Percentiles rank a stretch among this genome's conserved stretches.
phyloP scores from a whole-genome alignment of 2,797 vertebrate species.

The Podarcis lilfordi region DNA sequence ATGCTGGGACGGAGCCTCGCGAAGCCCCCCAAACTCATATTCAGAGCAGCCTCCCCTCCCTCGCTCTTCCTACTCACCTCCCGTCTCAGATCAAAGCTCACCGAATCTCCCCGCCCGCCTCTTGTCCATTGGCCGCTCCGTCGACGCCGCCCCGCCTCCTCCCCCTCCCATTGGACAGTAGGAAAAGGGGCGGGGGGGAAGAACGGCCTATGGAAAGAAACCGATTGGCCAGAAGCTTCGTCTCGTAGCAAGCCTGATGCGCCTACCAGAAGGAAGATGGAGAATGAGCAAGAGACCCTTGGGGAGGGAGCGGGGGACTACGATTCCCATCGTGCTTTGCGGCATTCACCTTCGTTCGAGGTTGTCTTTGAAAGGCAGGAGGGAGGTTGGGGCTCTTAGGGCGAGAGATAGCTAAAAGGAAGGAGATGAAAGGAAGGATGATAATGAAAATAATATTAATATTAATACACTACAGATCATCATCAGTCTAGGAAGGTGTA shows the following conservation, averaged over 20 bases:
- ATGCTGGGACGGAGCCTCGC: fast-evolving
- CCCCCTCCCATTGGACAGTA: background rate
- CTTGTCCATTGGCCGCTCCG: background rate
- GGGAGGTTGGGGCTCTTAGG: too few species aligned
- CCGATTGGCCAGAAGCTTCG: background rate
- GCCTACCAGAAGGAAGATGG: background rate
- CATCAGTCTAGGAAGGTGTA: too few species aligned
- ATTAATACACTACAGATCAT: too few species aligned
- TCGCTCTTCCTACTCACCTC: background rate
- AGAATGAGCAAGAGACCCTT: background rate
- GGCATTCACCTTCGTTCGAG: too few species aligned
- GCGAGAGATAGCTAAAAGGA: too few species aligned
- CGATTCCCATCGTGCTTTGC: conserved; percentile 13
- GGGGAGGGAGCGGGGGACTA: background rate
- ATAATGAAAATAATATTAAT: too few species aligned
- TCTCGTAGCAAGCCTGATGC: too few species aligned
- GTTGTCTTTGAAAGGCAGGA: too few species aligned
- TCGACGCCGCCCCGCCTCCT: fast-evolving
- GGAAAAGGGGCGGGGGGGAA: background rate
- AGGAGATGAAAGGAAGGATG: too few species aligned
- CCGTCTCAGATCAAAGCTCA: too few species aligned
- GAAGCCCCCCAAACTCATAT: background rate
- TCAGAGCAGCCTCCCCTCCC: background rate
- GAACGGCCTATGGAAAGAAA: too few species aligned
- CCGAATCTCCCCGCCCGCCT: background rate